Evolutionary conservation across 2,888 invertebrate species (phyloP).

Genomic region (Heteromyza rotundicornis): DNA sequence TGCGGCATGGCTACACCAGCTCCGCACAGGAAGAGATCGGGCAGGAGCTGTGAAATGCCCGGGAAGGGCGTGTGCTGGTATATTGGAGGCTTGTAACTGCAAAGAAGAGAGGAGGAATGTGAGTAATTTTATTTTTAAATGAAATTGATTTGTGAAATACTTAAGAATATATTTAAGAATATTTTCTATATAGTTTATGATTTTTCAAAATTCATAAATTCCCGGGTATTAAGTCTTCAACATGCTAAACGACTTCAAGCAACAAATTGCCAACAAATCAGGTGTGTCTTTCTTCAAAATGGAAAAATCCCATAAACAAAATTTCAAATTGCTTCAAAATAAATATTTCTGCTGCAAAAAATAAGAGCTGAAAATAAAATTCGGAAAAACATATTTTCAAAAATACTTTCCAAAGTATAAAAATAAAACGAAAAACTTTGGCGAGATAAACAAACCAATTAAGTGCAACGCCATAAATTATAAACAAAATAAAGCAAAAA

Average conservation of each 20-base stretch:
- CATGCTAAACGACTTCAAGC: no score
- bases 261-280: no score
- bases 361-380: no score
- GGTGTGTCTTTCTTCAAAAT: no score
- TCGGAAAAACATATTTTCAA: no score
- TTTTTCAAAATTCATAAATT: not conserved
- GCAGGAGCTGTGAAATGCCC: constrained; percentile 75
- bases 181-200: not conserved
- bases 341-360: no score
- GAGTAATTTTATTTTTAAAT: not conserved
- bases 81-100: constrained; percentile 45
- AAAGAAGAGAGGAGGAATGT: constrained; percentile 22
- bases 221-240: not conserved
- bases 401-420: not conserved
- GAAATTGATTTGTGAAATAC: no score
- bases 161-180: no score
- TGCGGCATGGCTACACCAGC: constrained; percentile 76
- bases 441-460: not conserved
- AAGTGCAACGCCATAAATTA: not conserved
- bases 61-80: constrained; percentile 56
- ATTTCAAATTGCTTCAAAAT: no score
- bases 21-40: constrained; percentile 78
- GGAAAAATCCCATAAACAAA: no score
- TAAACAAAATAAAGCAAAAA: no score
- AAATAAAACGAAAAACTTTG: not conserved